phyloP scores from a whole-genome alignment of 2,113 vertebrate species.

The Hyperopisus bebe region DNA sequence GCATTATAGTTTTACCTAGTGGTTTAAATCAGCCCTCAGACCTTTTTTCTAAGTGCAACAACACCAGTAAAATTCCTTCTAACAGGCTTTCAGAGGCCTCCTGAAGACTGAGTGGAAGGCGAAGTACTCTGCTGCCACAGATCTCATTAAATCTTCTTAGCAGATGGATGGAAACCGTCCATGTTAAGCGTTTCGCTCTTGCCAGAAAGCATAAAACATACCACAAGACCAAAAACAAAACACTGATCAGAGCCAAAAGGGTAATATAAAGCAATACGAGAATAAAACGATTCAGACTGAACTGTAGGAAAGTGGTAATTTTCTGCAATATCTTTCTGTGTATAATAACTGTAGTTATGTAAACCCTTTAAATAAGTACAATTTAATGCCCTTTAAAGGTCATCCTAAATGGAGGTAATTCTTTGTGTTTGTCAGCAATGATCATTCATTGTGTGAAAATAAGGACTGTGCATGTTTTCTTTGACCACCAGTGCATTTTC shows the following conservation, averaged over 20 bases:
- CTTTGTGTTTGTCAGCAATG: not conserved
- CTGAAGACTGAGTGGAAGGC: not conserved
- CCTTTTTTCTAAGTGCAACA: not conserved
- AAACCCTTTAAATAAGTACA: not conserved
- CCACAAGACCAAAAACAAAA: not conserved
- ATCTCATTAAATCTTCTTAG: not conserved
- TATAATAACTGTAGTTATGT: not conserved
- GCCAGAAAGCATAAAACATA: constrained; percentile 4
- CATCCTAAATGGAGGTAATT: not conserved
- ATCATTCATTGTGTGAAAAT: not conserved
- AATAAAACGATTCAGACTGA: not conserved
- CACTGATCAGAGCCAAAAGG: not conserved
- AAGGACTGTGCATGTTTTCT: not conserved
- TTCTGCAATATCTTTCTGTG: not conserved
- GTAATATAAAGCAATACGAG: not conserved
- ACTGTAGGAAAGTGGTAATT: not conserved
- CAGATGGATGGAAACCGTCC: constrained; percentile 4
- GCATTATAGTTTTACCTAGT: not conserved
- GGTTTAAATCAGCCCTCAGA: not conserved
- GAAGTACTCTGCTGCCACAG: not conserved
- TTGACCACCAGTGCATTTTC: not conserved
- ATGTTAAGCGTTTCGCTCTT: not conserved
- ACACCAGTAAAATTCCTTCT: not conserved
- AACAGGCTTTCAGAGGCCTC: not conserved
- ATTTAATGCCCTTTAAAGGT: not conserved